phyloP scores from a whole-genome alignment of 2,888 invertebrate species.

The Sceliomorpha sp. region DNA sequence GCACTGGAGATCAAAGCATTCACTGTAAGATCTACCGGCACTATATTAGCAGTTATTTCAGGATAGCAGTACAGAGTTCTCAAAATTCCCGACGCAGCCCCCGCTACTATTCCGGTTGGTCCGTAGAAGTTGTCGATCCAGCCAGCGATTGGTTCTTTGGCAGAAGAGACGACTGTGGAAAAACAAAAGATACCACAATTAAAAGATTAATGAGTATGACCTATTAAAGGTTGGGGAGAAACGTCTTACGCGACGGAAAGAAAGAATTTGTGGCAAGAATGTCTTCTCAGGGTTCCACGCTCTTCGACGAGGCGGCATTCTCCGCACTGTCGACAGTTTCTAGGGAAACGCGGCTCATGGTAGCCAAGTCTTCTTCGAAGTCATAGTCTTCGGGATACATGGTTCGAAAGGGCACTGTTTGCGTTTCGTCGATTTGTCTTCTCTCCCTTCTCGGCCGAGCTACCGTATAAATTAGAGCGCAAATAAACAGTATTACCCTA shows the following conservation, averaged over 20 bases:
- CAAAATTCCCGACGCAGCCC: conserved; percentile 85
- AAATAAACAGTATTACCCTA: conserved; percentile 54
- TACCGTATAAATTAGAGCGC: conserved; percentile 58
- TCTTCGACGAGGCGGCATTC: not conserved
- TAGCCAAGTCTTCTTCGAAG: conserved; percentile 63
- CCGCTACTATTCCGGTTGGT: conserved; percentile 85
- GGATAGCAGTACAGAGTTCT: conserved; percentile 84
- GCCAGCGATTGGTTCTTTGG: conserved; percentile 84
- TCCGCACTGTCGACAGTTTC: conserved; percentile 60
- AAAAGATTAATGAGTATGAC: no score
- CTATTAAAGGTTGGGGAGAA: no score
- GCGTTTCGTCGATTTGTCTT: conserved; percentile 4
- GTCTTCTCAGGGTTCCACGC: no score
- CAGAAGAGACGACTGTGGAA: conserved; percentile 82
- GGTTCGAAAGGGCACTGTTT: conserved; percentile 56
- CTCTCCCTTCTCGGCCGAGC: conserved; percentile 30
- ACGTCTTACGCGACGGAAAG: no score
- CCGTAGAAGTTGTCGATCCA: conserved; percentile 92
- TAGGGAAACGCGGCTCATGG: conserved; percentile 62
- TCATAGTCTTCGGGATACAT: conserved; percentile 66
- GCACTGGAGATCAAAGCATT: conserved; percentile 87
- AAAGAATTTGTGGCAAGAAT: no score
- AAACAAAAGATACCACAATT: no score
- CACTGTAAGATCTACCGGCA: conserved; percentile 87
- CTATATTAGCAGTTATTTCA: conserved; percentile 85